Percentiles rank a stretch among this genome's conserved stretches.
These are phyloP conservation scores for Lochmaea crataegi DNA, from an alignment of 2,888 invertebrate species.

Conservation along the genomic window DNA sequence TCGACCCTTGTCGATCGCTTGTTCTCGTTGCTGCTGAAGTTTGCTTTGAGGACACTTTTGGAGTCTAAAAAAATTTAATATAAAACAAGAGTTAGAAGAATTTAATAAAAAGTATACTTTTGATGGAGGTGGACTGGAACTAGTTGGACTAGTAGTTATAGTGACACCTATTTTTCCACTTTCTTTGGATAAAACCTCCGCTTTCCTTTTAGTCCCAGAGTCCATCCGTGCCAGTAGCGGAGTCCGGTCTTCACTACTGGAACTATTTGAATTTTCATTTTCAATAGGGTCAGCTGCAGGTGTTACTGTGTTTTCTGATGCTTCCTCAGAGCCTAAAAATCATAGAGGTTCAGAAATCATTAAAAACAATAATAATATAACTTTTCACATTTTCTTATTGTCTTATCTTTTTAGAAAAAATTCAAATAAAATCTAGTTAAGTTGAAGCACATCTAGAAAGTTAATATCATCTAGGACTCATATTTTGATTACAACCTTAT, in stretches of 20 bases:
- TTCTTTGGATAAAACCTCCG: conserved; percentile 86
- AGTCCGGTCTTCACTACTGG: conserved; percentile 72
- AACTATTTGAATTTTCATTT: conserved; percentile 69
- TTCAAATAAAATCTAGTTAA: too few relatives aligned
- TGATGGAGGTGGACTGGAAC: conserved; percentile 66
- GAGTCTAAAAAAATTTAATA: conserved; percentile 40
- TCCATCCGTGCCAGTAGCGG: conserved; percentile 67
- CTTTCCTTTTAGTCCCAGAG: conserved; percentile 76
- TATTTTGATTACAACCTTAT: too few relatives aligned
- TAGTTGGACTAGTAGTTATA: conserved; percentile 78
- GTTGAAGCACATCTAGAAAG: too few relatives aligned
- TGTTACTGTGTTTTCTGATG: conserved; percentile 24
- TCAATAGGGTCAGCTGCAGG: conserved; percentile 57
- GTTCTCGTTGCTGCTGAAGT: conserved; percentile 52
- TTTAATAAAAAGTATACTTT: conserved; percentile 58
- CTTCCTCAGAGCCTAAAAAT: conserved; percentile 41
- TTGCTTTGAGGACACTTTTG: conserved; percentile 47
- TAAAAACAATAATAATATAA: not conserved
- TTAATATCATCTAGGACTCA: too few relatives aligned
- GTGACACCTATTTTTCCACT: conserved; percentile 93
- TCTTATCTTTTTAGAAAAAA: too few relatives aligned
- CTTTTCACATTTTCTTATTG: not conserved
- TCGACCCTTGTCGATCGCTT: conserved; percentile 68
- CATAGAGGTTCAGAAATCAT: not conserved
- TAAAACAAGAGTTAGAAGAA: not conserved